Evolutionary conservation across 2,113 vertebrate species (phyloP).

Genomic region (Prochilodus magdalenae): DNA sequence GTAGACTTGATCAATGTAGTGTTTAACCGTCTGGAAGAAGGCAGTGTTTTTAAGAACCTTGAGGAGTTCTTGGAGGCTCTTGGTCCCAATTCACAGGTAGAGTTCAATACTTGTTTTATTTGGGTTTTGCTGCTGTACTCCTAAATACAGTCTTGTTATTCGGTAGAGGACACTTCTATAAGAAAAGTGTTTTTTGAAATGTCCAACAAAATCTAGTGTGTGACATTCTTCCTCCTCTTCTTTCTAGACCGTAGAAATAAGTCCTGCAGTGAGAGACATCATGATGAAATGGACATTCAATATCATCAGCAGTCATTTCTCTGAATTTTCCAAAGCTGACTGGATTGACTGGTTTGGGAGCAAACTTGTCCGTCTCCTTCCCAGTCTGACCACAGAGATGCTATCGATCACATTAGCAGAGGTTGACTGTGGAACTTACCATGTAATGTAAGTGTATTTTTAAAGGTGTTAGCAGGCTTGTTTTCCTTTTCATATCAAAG

Average conservation of each 20-base stretch:
- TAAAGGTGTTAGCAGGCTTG: too few relatives aligned
- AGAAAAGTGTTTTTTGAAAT: neutral
- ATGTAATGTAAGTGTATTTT: too few relatives aligned
- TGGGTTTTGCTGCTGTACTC: too few relatives aligned
- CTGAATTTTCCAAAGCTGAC: neutral
- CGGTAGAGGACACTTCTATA: neutral
- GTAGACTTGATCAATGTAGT: neutral
- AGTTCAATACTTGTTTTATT: neutral
- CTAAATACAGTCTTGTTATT: too few relatives aligned
- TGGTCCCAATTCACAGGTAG: neutral
- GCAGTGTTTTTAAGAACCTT: neutral
- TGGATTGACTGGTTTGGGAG: neutral
- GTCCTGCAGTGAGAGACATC: neutral
- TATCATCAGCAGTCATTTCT: neutral
- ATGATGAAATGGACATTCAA: neutral
- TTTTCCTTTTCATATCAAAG: too few relatives aligned
- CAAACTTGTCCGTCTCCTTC: neutral
- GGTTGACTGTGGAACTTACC: too few relatives aligned
- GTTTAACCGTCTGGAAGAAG: neutral
- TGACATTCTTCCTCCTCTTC: neutral
- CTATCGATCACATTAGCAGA: too few relatives aligned
- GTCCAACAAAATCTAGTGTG: neutral
- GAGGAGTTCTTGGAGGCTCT: neutral
- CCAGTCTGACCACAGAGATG: too few relatives aligned
- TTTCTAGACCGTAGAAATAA: conserved; percentile 1